Evolutionary conservation across 1,140 invertebrate species (phyloP).

Genomic region (Zaprionus ghesquierei): DNA sequence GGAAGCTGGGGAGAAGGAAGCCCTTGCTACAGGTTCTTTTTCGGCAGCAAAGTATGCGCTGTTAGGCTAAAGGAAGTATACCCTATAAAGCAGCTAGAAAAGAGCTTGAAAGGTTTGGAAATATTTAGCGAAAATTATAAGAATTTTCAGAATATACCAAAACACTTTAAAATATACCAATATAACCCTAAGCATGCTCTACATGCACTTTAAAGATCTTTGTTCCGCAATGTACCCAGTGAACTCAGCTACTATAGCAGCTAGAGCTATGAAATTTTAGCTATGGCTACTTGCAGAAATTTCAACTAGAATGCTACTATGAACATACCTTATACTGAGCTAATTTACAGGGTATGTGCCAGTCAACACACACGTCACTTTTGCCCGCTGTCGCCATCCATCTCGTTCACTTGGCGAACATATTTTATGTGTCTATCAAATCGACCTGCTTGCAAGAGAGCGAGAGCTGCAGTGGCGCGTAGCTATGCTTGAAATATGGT

Average conservation of each 20-base stretch:
- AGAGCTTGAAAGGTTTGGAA: not conserved
- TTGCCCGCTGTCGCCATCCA: not conserved
- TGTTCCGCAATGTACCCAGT: not conserved
- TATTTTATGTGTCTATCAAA: conserved; percentile 46
- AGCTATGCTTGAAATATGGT: conserved; percentile 7
- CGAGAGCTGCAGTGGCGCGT: not conserved
- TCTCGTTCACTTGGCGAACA: conserved; percentile 13
- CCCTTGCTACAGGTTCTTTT: conserved; percentile 7
- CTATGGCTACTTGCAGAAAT: not conserved
- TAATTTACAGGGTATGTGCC: not conserved
- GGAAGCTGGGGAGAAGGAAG: not conserved
- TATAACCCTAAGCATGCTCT: not conserved
- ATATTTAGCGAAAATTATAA: too few relatives aligned
- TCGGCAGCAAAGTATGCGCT: not conserved
- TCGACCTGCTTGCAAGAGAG: conserved; percentile 23
- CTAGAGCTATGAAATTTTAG: not conserved
- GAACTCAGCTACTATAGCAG: not conserved
- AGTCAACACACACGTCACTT: not conserved
- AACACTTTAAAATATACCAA: not conserved
- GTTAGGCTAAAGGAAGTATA: not conserved
- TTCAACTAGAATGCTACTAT: not conserved
- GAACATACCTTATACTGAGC: not conserved
- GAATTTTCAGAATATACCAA: too few relatives aligned
- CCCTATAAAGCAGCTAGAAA: not conserved
- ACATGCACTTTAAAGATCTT: not conserved